Conservation (phyloP, 2,888 invertebrate genomes). For the Amphipyra tragopoginis region DNA sequence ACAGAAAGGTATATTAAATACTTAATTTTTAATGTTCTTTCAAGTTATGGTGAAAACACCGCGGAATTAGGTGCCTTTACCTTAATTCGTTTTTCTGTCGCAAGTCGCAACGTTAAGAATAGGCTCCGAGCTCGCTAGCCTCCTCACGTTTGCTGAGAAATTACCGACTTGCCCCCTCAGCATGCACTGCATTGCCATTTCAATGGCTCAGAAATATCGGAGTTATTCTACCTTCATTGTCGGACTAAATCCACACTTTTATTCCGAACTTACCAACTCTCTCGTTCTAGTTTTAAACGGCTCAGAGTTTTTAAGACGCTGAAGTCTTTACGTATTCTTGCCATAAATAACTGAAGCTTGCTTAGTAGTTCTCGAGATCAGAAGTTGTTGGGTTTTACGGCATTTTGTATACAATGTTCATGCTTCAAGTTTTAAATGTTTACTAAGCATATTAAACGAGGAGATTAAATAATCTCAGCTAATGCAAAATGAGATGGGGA, state of each 20-base stretch:
- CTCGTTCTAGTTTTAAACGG: slow-evolving; percentile 13
- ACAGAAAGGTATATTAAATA: no score
- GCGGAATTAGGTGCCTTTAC: no score
- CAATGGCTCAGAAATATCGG: slow-evolving; percentile 31
- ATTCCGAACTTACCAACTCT: slow-evolving; percentile 16
- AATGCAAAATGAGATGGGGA: slow-evolving; percentile 9
- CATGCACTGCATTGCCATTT: slow-evolving; percentile 45
- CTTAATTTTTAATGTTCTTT: no score
- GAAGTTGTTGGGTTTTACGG: slow-evolving; percentile 21
- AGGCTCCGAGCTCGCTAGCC: slow-evolving; percentile 14
- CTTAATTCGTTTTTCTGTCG: neutral
- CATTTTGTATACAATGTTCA: slow-evolving; percentile 12
- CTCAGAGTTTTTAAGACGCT: slow-evolving; percentile 19
- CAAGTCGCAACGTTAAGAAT: slow-evolving; percentile 30
- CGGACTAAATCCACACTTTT: slow-evolving; percentile 31
- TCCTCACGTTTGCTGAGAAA: slow-evolving; percentile 54
- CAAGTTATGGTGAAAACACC: no score
- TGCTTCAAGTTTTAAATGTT: neutral
- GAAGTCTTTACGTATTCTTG: slow-evolving; percentile 13
- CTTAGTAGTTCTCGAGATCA: slow-evolving; percentile 35
- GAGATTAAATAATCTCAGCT: neutral
- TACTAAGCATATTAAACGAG: neutral
- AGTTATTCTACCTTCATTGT: slow-evolving; percentile 32
- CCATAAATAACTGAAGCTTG: slow-evolving; percentile 33
- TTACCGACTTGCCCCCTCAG: slow-evolving; percentile 53